These are phyloP conservation scores for Turritopsis rubra DNA, from an alignment of 30 jellyfish, hydroid and myxozoan genomes.

Conservation along the genomic window DNA sequence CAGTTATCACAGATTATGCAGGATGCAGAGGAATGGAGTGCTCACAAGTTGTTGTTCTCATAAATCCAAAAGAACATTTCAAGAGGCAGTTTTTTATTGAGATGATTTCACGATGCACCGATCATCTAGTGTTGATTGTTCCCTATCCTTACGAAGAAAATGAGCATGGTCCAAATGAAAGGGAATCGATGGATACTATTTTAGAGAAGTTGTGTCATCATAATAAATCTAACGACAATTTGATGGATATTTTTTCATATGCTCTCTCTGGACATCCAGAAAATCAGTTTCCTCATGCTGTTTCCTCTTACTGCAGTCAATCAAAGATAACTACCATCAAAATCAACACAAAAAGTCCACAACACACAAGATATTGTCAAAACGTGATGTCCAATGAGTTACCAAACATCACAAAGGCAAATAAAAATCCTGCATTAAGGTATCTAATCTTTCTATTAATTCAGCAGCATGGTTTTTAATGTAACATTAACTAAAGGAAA, in stretches of 20 bases:
- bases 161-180: not conserved
- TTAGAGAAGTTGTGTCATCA: not conserved
- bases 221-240: not conserved
- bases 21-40: conserved; percentile 11
- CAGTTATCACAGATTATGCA: not conserved
- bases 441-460: no score
- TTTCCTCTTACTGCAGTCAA: not conserved
- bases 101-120: not conserved
- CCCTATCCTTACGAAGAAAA: not conserved
- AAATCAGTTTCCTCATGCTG: not conserved
- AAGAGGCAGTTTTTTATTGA: conserved; percentile 5
- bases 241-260: not conserved
- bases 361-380: not conserved
- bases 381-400: not conserved
- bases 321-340: not conserved
- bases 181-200: not conserved
- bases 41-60: not conserved
- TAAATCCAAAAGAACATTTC: not conserved
- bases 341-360: not conserved
- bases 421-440: not conserved
- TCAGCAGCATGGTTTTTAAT: no score
- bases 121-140: not conserved
- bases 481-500: not conserved
- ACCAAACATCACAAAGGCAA: not conserved
- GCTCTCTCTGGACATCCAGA: not conserved